Base-by-base conservation (phyloP, 2,888 invertebrate genomes). In the Mythimna ferrago region DNA sequence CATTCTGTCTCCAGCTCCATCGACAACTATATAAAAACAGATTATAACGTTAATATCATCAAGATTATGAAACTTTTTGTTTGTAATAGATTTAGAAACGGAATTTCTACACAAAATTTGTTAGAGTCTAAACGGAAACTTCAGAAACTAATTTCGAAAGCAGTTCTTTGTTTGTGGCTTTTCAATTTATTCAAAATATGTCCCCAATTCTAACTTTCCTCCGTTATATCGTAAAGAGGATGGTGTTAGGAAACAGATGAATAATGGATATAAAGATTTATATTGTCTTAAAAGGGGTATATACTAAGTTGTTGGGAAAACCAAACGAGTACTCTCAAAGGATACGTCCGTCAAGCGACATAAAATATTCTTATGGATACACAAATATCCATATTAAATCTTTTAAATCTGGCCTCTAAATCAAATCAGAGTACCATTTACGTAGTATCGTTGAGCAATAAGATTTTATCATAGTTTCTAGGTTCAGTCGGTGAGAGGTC, bases 1-100 rank as follows among this genome's bases (percentile, higher is more conserved):
- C 98, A 98, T 78, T 97, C 97, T 74, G 97, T 97, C 89, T 98
- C 98, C 75, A 97, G 90, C 95, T 98, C 98, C 94, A 98, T 96
- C 35, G 97, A 97, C 85, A 97, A 93, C 97, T 97, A 87, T 32
- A 64, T 68, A 70, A 76, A 61, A 48, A 62, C 2, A 51, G 19
- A n/a, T 61, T 61, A n/a, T 19, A 11, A n/a, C 16, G 54, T 61
- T 60, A 60, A 35, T 61, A 1, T 32, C 21, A 54, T n/a, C n/a
- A 61, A 48, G 2, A 38, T 74, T 6, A n/a, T 6, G 2, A 14
- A 9, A 32, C 19, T 35, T 44, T 9, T 56, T 57, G 10, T 73
- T 61, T 62, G 41, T 53, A 14, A 78, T 41, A 1, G 9, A 11
- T 26, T 61, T 10, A 16, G 14, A 51, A 21, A 19, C 6, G 10